A percentile compares a stretch with the other conserved stretches of the same genome.
Conservation (phyloP, 2,888 invertebrate species). For the Parochlus steinenii region DNA sequence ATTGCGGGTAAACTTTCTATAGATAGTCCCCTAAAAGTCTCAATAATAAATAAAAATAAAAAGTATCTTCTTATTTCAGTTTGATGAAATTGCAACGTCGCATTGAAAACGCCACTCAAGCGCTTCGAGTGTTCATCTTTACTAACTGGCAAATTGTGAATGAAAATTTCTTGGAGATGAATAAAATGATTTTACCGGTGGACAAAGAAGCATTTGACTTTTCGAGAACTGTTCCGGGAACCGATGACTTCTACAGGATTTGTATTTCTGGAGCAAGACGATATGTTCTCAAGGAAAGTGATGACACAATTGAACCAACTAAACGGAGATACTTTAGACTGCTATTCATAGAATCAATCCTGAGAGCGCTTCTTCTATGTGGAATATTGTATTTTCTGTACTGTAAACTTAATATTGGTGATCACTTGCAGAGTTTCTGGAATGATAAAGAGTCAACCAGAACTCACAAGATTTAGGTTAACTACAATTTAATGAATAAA, state of each 20-base stretch:
- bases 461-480: too few species aligned
- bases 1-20: too few species aligned
- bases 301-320: conserved; percentile 10
- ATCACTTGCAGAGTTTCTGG: conserved; percentile 2
- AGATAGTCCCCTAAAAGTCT: too few species aligned
- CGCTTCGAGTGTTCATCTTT: conserved; percentile 53
- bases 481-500: too few species aligned
- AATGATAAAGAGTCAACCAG: conserved; percentile 1
- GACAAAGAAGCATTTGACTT: conserved; percentile 1
- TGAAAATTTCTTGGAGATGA: conserved; percentile 38
- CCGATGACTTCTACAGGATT: conserved; percentile 20
- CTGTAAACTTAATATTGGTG: too few species aligned
- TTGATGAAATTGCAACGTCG: conserved; percentile 63
- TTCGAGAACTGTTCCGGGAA: conserved; percentile 17
- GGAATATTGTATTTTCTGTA: background rate
- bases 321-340: conserved; percentile 1
- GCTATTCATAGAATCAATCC: conserved; percentile 1
- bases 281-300: conserved; percentile 23
- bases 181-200: conserved; percentile 21
- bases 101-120: conserved; percentile 56
- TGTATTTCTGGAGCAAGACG: conserved; percentile 24
- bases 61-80: conserved; percentile 32
- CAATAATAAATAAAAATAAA: conserved; percentile 8
- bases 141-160: conserved; percentile 66
- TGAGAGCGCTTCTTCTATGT: conserved; percentile 1